Conservation (phyloP, 2,888 invertebrate genomes). For the Dasypogon diadema region DNA sequence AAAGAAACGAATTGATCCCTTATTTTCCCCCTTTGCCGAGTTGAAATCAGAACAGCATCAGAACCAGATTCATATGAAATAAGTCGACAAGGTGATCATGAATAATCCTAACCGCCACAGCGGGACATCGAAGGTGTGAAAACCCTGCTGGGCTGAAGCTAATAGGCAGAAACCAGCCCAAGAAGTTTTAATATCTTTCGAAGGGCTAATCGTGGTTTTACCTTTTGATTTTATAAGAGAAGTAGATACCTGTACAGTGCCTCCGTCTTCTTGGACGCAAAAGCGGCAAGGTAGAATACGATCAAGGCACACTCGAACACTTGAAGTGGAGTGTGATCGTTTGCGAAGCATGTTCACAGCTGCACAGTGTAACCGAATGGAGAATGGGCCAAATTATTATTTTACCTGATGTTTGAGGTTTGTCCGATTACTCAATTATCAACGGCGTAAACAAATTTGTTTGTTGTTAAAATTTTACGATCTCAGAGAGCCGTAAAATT, state of each 20-base stretch:
- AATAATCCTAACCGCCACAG: constrained; percentile 50
- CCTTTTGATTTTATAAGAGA: background rate
- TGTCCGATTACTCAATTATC: constrained; percentile 6
- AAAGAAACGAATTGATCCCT: constrained; percentile 24
- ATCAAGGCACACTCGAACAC: background rate
- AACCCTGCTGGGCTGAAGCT: constrained; percentile 52
- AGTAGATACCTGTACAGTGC: background rate
- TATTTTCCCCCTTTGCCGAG: constrained; percentile 12
- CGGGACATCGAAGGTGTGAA: constrained; percentile 52
- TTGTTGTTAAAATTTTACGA: constrained; percentile 8
- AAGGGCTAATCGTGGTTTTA: background rate
- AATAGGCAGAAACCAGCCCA: constrained; percentile 39
- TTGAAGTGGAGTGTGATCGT: background rate
- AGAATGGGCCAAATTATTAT: background rate
- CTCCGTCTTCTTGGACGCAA: background rate
- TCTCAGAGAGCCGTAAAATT: background rate
- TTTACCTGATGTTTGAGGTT: background rate
- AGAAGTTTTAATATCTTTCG: background rate
- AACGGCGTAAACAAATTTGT: constrained; percentile 18
- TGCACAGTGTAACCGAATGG: background rate
- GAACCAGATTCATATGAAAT: constrained; percentile 19
- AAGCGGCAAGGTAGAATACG: background rate
- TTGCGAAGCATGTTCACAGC: background rate
- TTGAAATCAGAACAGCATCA: background rate
- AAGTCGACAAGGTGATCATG: constrained; percentile 12